A percentile compares a stretch with the other conserved stretches of the same genome.
Conservation (phyloP, 1,140 invertebrate genomes). For the Saccostrea glomerata region DNA sequence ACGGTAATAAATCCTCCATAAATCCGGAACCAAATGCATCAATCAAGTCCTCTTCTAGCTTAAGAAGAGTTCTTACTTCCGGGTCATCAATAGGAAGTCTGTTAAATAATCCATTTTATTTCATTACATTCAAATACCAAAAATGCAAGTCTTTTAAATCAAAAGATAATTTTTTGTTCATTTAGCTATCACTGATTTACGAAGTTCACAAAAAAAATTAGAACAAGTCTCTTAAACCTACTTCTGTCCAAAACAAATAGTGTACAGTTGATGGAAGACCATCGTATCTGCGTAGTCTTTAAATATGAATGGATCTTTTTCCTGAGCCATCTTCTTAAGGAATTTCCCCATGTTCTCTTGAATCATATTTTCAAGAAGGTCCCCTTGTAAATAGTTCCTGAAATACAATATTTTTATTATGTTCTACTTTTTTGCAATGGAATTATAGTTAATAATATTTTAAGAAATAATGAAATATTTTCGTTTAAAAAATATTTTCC, state of each 20-base stretch:
- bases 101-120: not conserved
- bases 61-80: slow-evolving; percentile 32
- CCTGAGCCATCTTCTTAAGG: slow-evolving; percentile 5
- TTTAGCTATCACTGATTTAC: not conserved
- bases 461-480: no score
- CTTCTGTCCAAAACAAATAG: slow-evolving; percentile 42
- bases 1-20: slow-evolving; percentile 47
- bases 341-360: slow-evolving; percentile 15
- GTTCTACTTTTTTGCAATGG: slow-evolving; percentile 35
- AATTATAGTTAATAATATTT: slow-evolving; percentile 17
- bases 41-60: slow-evolving; percentile 28
- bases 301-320: slow-evolving; percentile 12
- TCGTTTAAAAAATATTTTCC: no score
- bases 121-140: not conserved
- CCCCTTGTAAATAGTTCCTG: slow-evolving; percentile 38
- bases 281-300: slow-evolving; percentile 9
- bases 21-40: slow-evolving; percentile 32
- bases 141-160: not conserved
- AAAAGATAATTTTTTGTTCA: not conserved
- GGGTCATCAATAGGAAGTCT: slow-evolving; percentile 39
- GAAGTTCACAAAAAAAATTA: no score
- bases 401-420: not conserved
- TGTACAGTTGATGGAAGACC: slow-evolving; percentile 9
- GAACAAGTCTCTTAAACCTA: not conserved
- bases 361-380: slow-evolving; percentile 30